phyloP scores from a whole-genome alignment of 2,797 vertebrate genomes.

The Todus mexicanus region DNA sequence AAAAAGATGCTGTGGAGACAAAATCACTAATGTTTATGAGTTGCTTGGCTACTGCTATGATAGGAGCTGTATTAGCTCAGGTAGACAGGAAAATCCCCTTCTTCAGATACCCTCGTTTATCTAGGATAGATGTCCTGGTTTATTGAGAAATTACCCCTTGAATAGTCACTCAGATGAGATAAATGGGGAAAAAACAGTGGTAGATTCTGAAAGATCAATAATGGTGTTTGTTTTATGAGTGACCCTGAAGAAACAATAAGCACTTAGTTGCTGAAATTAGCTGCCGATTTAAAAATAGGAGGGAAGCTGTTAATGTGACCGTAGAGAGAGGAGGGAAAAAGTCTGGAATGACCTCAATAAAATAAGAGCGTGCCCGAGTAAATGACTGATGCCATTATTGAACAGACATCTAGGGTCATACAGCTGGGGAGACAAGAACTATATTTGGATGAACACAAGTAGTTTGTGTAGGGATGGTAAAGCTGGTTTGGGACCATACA shows the following conservation, averaged over 20 bases:
- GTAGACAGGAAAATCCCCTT: not conserved
- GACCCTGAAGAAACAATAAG: slow-evolving; percentile 65
- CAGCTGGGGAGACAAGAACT: not conserved
- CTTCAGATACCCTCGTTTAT: slow-evolving; percentile 5
- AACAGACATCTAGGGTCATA: not conserved
- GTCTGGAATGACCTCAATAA: slow-evolving; percentile 55
- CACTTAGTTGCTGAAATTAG: slow-evolving; percentile 64
- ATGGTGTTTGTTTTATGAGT: slow-evolving; percentile 56
- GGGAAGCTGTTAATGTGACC: slow-evolving; percentile 46
- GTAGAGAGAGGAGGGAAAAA: not conserved
- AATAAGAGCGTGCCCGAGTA: not conserved
- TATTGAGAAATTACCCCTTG: slow-evolving; percentile 31
- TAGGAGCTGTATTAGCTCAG: not conserved
- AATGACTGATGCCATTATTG: not conserved
- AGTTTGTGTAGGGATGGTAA: not conserved
- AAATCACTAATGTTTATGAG: not conserved
- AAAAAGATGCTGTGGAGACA: not conserved
- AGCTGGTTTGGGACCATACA: not conserved
- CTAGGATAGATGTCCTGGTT: slow-evolving; percentile 10
- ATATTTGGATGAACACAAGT: not conserved
- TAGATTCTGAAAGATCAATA: slow-evolving; percentile 53
- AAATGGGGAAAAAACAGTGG: slow-evolving; percentile 29
- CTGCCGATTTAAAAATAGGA: slow-evolving; percentile 63
- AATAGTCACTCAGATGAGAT: slow-evolving; percentile 18
- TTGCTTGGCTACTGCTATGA: not conserved